Percentiles rank a stretch among this genome's conserved stretches.
Conservation (phyloP, 2,113 vertebrate genomes). For the Amazona guildingii region DNA sequence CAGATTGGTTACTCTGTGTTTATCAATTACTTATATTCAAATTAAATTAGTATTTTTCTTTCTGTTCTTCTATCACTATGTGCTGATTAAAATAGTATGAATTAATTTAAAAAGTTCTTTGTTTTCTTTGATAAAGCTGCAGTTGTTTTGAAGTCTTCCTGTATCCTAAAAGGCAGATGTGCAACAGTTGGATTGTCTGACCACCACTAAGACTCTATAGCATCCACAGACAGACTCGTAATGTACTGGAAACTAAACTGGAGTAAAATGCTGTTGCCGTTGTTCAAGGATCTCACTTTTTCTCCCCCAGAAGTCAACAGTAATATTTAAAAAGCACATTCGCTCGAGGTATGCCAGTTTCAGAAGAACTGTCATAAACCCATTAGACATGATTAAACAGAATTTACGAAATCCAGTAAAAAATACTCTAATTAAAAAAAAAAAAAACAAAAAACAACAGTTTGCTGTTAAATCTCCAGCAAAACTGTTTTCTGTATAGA, state of each 20-base stretch:
- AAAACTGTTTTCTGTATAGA: background rate
- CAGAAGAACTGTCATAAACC: background rate
- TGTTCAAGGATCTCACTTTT: background rate
- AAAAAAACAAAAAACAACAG: background rate
- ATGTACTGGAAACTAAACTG: background rate
- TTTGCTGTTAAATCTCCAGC: background rate
- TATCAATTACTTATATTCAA: background rate
- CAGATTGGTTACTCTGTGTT: background rate
- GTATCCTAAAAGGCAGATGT: background rate
- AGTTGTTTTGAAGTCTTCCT: background rate
- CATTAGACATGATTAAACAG: background rate
- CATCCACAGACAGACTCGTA: background rate
- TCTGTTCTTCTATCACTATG: background rate
- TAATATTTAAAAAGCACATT: background rate
- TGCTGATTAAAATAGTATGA: background rate
- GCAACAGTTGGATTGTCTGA: background rate
- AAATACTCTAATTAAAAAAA: background rate
- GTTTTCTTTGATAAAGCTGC: background rate
- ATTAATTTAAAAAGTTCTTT: background rate
- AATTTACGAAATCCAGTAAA: background rate
- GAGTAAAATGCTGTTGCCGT: background rate
- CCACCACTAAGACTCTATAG: background rate
- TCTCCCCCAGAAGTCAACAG: accelerated
- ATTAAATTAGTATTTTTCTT: background rate
- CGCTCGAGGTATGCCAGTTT: background rate